Base-by-base conservation (phyloP, 2,113 vertebrate species). In the Pollachius pollachius region DNA sequence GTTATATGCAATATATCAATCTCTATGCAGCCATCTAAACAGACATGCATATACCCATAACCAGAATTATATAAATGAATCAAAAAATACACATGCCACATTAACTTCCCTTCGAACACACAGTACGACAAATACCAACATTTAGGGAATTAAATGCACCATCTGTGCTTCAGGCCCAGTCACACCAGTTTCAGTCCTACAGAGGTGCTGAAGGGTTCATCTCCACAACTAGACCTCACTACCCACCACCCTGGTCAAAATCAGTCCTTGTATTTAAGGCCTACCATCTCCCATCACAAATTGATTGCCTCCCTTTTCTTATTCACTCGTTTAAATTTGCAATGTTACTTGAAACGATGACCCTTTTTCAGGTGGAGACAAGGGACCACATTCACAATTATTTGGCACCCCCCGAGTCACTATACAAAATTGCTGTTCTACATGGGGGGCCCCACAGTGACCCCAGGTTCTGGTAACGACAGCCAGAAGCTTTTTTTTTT, bases 361-460 rank as follows among this genome's bases (percentile, higher is more conserved):
- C 37, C 15, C 34, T 52, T 21, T 48, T 3, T 23, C 54, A 64
- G 12, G 58, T 67, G 11, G 54, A 77, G 73, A 85, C 81, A 84
- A 83, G 80, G 63, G 67, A 69, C 69, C 72, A 81, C 78, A 81
- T 77, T 79, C 77, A 82, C 66, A 77, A 76, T 73, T 80, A 23
- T 48, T 48, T 67, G 60, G 70, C 68, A 69, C 68, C 74, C 74
- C 23, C 68, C 64, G 69, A 76, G 67, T 66, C 62, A 65, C 37
- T 3, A 16, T 64, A 67, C 68, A 52, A 77, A 78, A 77, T 69
- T 56, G 23, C 21, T 3, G 6, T 70, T 79, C 70, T 48, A 75
- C 76, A 87, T 82, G 78, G 76, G 80, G 85, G 80, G 76, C 68
- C 69, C 75, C 81, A 72, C 15, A 25, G 58, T 83, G 82, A 89